phyloP scores from a whole-genome alignment of 2,113 vertebrate species.

The Sorex araneus region DNA sequence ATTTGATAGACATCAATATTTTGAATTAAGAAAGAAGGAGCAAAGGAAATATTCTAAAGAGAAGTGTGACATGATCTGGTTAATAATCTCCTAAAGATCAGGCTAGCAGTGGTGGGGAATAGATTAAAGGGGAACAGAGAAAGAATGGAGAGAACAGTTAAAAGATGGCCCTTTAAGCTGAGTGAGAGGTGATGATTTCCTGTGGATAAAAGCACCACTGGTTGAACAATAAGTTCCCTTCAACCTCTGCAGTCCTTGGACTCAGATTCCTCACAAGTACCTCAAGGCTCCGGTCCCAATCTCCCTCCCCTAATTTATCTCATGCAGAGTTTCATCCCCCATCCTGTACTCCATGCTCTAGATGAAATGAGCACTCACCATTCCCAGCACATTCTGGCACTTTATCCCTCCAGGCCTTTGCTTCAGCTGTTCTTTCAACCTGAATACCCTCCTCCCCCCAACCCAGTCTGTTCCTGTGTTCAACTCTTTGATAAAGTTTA shows the following conservation, averaged over 20 bases:
- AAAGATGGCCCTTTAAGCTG: not conserved
- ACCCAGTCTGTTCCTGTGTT: not conserved
- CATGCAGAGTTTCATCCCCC: not conserved
- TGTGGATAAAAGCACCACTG: not conserved
- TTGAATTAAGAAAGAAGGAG: slow-evolving; percentile 21
- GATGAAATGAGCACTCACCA: not conserved
- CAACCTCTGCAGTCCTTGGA: not conserved
- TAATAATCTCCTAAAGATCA: not conserved
- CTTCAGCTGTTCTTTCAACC: slow-evolving; percentile 44
- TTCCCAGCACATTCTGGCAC: not conserved
- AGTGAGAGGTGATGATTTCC: not conserved
- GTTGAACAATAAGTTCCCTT: not conserved
- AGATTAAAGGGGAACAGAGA: not conserved
- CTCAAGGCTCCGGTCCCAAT: not conserved
- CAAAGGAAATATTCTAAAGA: not conserved
- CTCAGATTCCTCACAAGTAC: not conserved
- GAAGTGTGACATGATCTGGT: not conserved
- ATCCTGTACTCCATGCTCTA: not conserved
- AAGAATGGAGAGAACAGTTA: not conserved
- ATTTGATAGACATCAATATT: not conserved
- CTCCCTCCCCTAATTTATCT: slow-evolving; percentile 4
- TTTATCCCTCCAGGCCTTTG: slow-evolving; percentile 13
- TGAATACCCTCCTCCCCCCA: not conserved
- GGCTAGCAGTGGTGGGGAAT: not conserved
- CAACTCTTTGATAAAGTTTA: not conserved